Evolutionary conservation across 2,113 vertebrate genomes (phyloP).

Genomic region (Lepidothrix coronata): DNA sequence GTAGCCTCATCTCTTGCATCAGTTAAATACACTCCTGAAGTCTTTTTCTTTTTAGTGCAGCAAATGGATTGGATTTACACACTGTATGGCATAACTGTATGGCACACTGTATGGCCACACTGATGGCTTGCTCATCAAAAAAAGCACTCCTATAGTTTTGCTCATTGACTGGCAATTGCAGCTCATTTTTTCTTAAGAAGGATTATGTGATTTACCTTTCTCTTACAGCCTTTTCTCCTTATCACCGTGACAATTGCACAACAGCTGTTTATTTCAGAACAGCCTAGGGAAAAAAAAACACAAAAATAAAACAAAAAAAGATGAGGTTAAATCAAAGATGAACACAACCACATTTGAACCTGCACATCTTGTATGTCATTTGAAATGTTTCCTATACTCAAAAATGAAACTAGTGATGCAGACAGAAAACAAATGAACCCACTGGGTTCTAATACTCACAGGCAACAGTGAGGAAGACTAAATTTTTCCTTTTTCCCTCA

Average conservation of each 20-base stretch:
- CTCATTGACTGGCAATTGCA: neutral
- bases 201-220: neutral
- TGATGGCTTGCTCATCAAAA: neutral
- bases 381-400: neutral
- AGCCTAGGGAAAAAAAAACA: too few species aligned
- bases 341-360: neutral
- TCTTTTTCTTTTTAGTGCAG: neutral
- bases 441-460: neutral
- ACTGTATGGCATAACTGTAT: too few species aligned
- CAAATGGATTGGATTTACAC: neutral
- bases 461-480: neutral
- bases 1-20: neutral
- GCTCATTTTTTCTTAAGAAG: neutral
- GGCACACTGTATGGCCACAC: too few species aligned
- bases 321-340: neutral
- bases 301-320: neutral
- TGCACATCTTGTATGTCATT: neutral
- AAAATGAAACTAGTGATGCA: conserved; percentile 3
- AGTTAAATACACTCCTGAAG: neutral
- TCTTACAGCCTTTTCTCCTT: neutral
- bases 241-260: neutral
- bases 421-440: neutral
- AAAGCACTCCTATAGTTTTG: neutral
- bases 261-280: neutral
- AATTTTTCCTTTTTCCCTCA: neutral